Base-by-base conservation (phyloP, 2,113 vertebrate genomes). In the Balaenoptera acutorostrata region DNA sequence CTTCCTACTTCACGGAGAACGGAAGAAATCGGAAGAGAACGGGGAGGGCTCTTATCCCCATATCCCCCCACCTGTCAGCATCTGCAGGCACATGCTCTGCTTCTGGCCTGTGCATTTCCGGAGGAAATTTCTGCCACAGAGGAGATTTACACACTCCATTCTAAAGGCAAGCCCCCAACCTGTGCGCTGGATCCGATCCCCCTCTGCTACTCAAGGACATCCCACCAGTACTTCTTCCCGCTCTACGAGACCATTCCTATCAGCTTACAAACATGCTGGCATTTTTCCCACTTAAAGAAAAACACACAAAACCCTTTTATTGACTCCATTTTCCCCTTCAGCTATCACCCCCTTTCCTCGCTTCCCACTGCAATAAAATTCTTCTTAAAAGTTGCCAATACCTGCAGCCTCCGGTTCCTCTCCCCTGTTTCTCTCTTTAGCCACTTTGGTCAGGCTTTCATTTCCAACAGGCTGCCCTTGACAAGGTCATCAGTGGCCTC, bases 1-100 rank as follows among this genome's bases (percentile, higher is more conserved):
- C 52, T 95, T 66, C 52, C 63, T 66, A 31, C 81, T 78, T 85
- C 55, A 88, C 92, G 52, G 49, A 78, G 92, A 91, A 88, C 25
- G 20, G 46, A 83, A 84, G 68, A 44, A 44, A 61, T 13, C 12
- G 71, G 33, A 83, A 46, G 25, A 31, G 39, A 20, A 21, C 27
- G 2, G 0, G 2, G 33, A 6, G 6, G 3, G 33, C 31, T 74
- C 61, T 71, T 68, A 4, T 31, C 17, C 29, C 33, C 6, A 1
- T 1, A 41, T 41, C 13, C 64, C 31, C 41, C 75, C n/a, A 71
- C 31, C 39, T 23, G 18, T 36, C 21, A 33, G 63, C 29, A 63
- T 33, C 69, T 64, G 74, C 8, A 46, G 88, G 57, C 46, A 80
- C 8, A 3, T 6, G 25, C 21, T 88, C 63, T 49, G 41, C 72